A percentile compares a stretch with the other conserved stretches of the same genome.
phyloP scores from a whole-genome alignment of 1,140 invertebrate genomes.

The Brachionus sp. region DNA sequence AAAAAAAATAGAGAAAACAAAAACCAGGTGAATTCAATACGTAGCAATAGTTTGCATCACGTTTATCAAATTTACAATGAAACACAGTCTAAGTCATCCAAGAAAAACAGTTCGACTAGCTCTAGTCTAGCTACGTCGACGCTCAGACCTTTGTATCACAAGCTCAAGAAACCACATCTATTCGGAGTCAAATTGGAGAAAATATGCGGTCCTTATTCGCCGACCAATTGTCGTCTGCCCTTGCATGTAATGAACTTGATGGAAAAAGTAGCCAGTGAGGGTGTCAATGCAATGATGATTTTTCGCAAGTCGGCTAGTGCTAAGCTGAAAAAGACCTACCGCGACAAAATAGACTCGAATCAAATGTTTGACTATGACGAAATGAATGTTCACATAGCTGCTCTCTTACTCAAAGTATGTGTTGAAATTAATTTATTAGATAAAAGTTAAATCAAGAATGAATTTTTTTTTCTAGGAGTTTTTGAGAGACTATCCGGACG shows the following conservation, averaged over 20 bases:
- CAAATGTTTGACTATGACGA: constrained; percentile 20
- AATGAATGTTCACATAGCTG: constrained; percentile 44
- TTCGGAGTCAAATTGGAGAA: constrained; percentile 41
- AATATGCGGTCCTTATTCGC: neutral
- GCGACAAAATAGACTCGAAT: constrained; percentile 9
- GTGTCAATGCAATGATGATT: constrained; percentile 10
- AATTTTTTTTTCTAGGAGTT: constrained; percentile 6
- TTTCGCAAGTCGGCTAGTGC: constrained; percentile 44
- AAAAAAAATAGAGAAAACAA: neutral
- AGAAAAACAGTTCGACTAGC: neutral
- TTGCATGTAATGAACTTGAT: neutral
- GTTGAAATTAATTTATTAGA: neutral
- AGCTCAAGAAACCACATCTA: neutral
- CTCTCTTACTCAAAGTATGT: constrained; percentile 15
- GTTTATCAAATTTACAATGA: neutral
- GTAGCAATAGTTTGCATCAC: constrained; percentile 28
- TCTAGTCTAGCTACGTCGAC: neutral
- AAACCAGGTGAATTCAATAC: neutral
- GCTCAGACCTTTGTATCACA: constrained; percentile 3
- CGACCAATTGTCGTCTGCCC: neutral
- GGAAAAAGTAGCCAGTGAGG: constrained; percentile 26
- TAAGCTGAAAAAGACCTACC: constrained; percentile 30
- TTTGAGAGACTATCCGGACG: constrained; percentile 41
- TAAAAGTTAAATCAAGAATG: neutral
- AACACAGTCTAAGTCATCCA: neutral